phyloP scores from a whole-genome alignment of 2,888 invertebrate species.

The Apodemia hepburni region DNA sequence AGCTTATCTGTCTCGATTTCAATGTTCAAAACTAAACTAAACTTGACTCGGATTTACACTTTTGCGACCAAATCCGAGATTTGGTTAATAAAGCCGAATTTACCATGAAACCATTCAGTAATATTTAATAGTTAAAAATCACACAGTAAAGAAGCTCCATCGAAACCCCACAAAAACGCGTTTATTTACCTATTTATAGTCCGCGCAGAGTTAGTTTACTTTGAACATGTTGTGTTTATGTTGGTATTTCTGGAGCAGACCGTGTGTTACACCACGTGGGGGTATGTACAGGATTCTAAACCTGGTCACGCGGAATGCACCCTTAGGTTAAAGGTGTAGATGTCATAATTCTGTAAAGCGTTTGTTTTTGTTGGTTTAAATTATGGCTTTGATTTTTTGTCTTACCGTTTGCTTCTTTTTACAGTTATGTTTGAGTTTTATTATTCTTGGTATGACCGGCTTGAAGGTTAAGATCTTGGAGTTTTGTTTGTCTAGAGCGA shows the following conservation, averaged over 20 bases:
- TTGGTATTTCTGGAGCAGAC: constrained; percentile 67
- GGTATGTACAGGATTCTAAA: constrained; percentile 27
- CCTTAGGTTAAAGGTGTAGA: constrained; percentile 14
- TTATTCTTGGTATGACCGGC: constrained; percentile 17
- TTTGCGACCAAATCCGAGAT: too few species aligned
- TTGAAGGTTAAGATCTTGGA: constrained; percentile 5
- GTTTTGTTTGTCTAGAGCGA: neutral
- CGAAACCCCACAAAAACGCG: constrained; percentile 36
- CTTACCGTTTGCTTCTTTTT: constrained; percentile 26
- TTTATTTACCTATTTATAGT: constrained; percentile 70
- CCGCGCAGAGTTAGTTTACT: constrained; percentile 61
- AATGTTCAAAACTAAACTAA: too few species aligned
- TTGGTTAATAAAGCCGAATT: too few species aligned
- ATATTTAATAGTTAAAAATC: too few species aligned
- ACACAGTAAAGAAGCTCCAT: neutral
- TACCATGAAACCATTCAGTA: too few species aligned
- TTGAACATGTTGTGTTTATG: constrained; percentile 65
- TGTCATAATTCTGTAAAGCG: neutral
- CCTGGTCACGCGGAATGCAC: constrained; percentile 17
- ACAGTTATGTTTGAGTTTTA: constrained; percentile 27
- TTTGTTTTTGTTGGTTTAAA: constrained; percentile 18
- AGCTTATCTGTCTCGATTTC: too few species aligned
- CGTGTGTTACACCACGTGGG: constrained; percentile 65
- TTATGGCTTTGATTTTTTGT: constrained; percentile 33
- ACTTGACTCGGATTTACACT: too few species aligned